These are phyloP conservation scores for Nannoperca obscura DNA, from an alignment of 2,797 vertebrate species.

Conservation along the genomic window DNA sequence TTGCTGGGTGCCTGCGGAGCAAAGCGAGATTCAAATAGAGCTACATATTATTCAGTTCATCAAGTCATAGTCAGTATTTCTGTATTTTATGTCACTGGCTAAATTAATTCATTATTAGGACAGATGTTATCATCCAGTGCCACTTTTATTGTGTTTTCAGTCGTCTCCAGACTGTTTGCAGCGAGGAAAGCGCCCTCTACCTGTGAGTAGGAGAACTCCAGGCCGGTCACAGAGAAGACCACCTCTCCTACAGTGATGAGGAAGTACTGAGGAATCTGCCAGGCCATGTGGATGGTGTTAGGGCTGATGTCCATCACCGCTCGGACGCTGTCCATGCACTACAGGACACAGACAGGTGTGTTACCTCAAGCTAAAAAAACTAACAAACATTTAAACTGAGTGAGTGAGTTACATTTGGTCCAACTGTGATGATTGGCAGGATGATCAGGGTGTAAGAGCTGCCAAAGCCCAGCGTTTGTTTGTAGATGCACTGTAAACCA, in stretches of 20 bases:
- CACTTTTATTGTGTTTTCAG: background rate
- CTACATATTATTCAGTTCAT: background rate
- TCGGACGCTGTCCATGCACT: conserved; percentile 64
- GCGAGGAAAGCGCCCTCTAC: conserved; percentile 74
- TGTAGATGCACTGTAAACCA: conserved; percentile 2
- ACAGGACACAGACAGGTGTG: conserved; percentile 8
- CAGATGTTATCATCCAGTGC: background rate
- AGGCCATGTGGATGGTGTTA: conserved; percentile 92
- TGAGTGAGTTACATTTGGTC: conserved; percentile 54
- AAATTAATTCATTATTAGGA: background rate
- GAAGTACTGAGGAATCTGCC: conserved; percentile 97
- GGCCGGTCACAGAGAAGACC: conserved; percentile 94
- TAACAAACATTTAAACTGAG: background rate
- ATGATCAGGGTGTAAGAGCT: conserved; percentile 89
- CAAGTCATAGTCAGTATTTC: accelerated
- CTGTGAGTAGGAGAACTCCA: conserved; percentile 98
- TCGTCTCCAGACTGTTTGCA: background rate
- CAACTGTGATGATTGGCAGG: conserved; percentile 52
- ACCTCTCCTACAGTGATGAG: conserved; percentile 93
- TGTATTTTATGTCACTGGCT: background rate
- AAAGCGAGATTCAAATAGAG: background rate
- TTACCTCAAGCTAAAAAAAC: background rate
- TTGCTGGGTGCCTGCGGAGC: conserved; percentile 91
- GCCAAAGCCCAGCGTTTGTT: conserved; percentile 84
- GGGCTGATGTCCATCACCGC: conserved; percentile 84